Evolutionary conservation across 1,140 invertebrate species (phyloP), one percentile per base, ranked within the genome.

Genomic region (Adoxophyes honmai): DNA sequence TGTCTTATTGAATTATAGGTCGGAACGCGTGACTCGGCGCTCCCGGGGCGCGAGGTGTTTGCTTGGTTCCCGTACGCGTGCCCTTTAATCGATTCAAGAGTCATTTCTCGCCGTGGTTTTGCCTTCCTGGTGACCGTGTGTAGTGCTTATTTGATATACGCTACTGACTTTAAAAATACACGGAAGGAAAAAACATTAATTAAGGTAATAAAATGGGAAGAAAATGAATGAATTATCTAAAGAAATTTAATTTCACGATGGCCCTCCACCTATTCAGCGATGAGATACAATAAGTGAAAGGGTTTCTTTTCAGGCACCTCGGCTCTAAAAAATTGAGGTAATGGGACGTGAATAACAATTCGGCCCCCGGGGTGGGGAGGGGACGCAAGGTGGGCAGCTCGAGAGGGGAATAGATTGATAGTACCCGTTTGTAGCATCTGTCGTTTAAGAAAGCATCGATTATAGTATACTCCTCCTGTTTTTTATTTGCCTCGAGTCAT

Each of bases 271-370:
- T 69, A 79, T 84, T 82, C 79, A 82, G 68, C 62, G 74, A 73
- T 75, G 76, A 75, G 78, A 81, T 73, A 87, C 81, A 87, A 85
- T 86, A 82, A 86, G 77, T 76, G 68, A 81, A 87, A 84, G 81
- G 82, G 84, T 84, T 82, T 73, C 78, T 81, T 87, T 87, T 85
- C 81, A 87, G 79, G 68, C 75, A 83, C 76, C 79, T 85, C 69
- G 75, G 66, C 70, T 79, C 78, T 83, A 87, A 87, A 87, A 87
- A 87, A 87, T 81, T 87, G 81, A 84, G 81, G 81, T 87, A 87
- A 84, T 87, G 84, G 81, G 80, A 86, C 81, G 84, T 81, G 84
- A 87, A 87, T 87, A 87, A 87, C 82, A 87, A 87, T 87, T 87
- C 73, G 73, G 75, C 75, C 74, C 68, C 72, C 63, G 57, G 63